phyloP scores from a whole-genome alignment of 1,140 invertebrate genomes.

The Metaphire vulgaris region DNA sequence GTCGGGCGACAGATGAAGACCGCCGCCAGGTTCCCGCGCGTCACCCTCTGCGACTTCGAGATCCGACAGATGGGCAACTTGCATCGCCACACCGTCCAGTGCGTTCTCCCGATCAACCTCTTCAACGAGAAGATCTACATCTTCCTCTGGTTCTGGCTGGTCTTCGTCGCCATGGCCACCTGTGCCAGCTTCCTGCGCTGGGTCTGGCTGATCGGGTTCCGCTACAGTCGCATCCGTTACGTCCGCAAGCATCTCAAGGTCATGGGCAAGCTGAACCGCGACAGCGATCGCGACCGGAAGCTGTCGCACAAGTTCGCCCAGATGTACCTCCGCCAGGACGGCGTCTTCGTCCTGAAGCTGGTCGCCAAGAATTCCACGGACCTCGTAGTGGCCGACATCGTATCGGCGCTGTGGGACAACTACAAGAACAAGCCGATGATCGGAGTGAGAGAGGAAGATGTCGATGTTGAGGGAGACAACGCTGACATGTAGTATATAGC shows the following conservation, averaged over 20 bases:
- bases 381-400: conserved; percentile 33
- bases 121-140: no score
- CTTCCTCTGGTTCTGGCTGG: no score
- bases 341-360: no score
- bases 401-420: conserved; percentile 43
- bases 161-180: conserved; percentile 54
- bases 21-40: conserved; percentile 49
- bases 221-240: conserved; percentile 45
- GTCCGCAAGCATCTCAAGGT: no score
- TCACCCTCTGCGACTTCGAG: conserved; percentile 57
- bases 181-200: conserved; percentile 49
- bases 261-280: conserved; percentile 28
- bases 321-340: conserved; percentile 32
- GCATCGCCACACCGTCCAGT: conserved; percentile 56
- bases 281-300: conserved; percentile 27
- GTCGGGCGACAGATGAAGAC: conserved; percentile 29
- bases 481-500: no score
- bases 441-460: conserved; percentile 1
- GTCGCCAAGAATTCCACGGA: conserved; percentile 32
- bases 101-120: no score
- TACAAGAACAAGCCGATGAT: conserved; percentile 30
- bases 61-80: conserved; percentile 54
- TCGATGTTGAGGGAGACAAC: conserved; percentile 23
- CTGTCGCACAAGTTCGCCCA: conserved; percentile 31
- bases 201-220: conserved; percentile 37